Evolutionary conservation across 2,888 invertebrate species (phyloP), one percentile per base, ranked within the genome.

Genomic region (Yponomeuta evonymella): DNA sequence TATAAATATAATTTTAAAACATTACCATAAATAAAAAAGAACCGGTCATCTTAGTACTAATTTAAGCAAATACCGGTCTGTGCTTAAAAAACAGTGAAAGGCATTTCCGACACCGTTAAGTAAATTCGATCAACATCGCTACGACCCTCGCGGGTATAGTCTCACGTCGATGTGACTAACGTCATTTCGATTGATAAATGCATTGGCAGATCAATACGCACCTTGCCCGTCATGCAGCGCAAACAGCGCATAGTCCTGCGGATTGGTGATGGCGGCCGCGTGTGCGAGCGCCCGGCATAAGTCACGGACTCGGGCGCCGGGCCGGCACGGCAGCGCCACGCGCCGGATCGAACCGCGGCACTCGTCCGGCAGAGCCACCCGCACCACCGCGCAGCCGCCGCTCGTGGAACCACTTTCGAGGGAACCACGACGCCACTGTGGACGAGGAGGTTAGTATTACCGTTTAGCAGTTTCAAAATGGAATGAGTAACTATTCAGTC

Each of bases 221-320:
- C 97, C 97, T 94, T 97, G 96, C 77, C 98, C 98, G 81, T 97
- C 96, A 72, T 97, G 96, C 73, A 98, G 91, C 75, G 97, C 96
- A 83, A 97, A 98, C 71, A 99, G 94, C 71, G 97, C 98, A 83
- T 98, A 98, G 87, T 99, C 98, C 88, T 98, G 98, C 29, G 98
- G 98, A 89, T 98, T 99, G 72, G 98, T 98, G 77, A 99, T 97
- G 81, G 97, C 95, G 72, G 98, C 97, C 82, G 98, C 98, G 84
- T 98, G 98, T 23, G 98, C 98, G 72, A 99, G 96, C 81, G 98
- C 97, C 70, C 98, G 96, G 90, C 98, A 98, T 71, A 99, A 95
- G 88, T 98, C 98, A 70, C 96, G 94, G 0, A 98, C 97, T 43
- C 97, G 97, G 91, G 98, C 98, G 78, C 97, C 97, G 0, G 98